Base-by-base conservation (phyloP, 2,113 vertebrate species). In the Collichthys lucidus region DNA sequence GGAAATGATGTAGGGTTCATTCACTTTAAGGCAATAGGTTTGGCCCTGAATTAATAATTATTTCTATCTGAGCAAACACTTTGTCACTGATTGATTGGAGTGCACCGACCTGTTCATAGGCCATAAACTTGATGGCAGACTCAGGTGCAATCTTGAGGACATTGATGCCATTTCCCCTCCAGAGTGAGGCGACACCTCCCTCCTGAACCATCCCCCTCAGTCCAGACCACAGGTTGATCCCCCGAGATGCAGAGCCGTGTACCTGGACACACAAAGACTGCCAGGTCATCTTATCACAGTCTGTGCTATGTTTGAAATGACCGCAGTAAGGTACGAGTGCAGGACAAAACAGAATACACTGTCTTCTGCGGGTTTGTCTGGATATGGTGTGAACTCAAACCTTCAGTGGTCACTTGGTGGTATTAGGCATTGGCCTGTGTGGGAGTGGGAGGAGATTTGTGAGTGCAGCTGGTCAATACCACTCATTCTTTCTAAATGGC, bases 101-200 rank as follows among this genome's bases (percentile, higher is more conserved):
- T 16, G 16, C 14, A 29, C 87, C 49, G 93, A 98, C 97, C 96
- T 98, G 96, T 75, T 99, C 97, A 88, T 99, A 99, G n/a, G 97
- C 96, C 96, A 96, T 98, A 89, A 99, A 99, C 79, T 99, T 98
- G 85, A 99, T 95, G 77, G 97, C 97, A 69, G 97, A 97, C 93
- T 99, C 97, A 0, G 97, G 97, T 72, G 97, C 97, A 52, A 99
- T 98, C 94, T 99, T 99, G 61, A 98, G 93, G 59, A 92, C 86
- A 6, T 92, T 92, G 73, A 91, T 90, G 26, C 88, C 89, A 19
- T 92, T 92, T 63, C 91, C 91, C 66, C 91, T 88, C 91, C 84
- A 99, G 94, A 83, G 96, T 0, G 97, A 97, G 49, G 79, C 87
- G 55, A 97, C 3, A 0, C 97, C 97, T 55, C 97, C 97, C 90